Conservation (phyloP, 2,888 invertebrate genomes). For the Serripes groenlandicus region DNA sequence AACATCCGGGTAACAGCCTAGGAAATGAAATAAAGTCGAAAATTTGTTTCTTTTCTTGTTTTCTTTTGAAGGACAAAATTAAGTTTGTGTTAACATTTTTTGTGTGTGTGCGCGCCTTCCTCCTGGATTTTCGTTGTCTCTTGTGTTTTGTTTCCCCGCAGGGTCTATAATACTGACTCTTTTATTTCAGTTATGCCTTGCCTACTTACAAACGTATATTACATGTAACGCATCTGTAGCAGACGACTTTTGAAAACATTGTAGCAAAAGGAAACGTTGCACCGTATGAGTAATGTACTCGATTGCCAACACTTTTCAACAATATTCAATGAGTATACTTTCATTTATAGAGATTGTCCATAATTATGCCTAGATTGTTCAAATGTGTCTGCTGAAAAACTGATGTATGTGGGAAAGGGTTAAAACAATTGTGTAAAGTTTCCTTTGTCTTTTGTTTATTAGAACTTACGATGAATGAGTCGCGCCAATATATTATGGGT, state of each 20-base stretch:
- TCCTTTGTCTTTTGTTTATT: too few relatives aligned
- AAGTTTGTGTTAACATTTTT: neutral
- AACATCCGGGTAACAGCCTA: neutral
- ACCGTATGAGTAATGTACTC: too few relatives aligned
- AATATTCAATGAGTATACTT: too few relatives aligned
- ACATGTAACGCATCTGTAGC: neutral
- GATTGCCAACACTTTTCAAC: too few relatives aligned
- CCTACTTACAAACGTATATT: neutral
- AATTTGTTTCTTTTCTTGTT: neutral
- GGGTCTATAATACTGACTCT: neutral
- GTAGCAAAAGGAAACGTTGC: neutral
- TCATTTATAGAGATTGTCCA: too few relatives aligned
- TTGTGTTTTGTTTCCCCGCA: neutral
- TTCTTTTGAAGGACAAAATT: neutral
- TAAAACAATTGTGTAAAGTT: too few relatives aligned
- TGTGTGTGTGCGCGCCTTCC: neutral
- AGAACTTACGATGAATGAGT: too few relatives aligned
- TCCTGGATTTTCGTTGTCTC: too few relatives aligned
- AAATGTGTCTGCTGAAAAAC: too few relatives aligned
- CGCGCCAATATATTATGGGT: too few relatives aligned
- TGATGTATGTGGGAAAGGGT: too few relatives aligned
- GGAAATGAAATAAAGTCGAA: neutral
- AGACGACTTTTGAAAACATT: neutral
- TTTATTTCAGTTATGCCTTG: neutral
- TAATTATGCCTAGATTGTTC: too few relatives aligned